Evolutionary conservation across 2,888 invertebrate species (phyloP).

Genomic region (Phengaris arion): DNA sequence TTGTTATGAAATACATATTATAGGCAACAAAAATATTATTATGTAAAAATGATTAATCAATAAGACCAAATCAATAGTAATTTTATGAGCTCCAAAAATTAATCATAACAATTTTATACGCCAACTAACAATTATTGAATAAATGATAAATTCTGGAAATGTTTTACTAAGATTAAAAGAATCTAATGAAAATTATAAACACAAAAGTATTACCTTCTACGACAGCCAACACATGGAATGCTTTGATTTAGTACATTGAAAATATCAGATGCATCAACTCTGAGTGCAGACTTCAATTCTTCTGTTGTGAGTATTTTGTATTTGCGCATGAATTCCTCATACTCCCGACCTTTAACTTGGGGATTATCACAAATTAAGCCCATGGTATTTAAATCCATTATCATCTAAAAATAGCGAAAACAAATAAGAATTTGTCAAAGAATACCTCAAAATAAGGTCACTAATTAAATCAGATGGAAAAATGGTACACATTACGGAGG

Average conservation of each 20-base stretch:
- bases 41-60: too few relatives aligned
- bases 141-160: not conserved
- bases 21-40: too few relatives aligned
- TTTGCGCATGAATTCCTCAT: conserved; percentile 92
- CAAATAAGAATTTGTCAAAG: conserved; percentile 58
- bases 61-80: too few relatives aligned
- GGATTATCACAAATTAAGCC: conserved; percentile 91
- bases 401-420: conserved; percentile 83
- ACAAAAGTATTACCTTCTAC: conserved; percentile 84
- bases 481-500: not conserved
- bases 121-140: not conserved
- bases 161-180: not conserved
- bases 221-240: conserved; percentile 96
- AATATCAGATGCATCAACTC: conserved; percentile 90
- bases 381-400: conserved; percentile 93
- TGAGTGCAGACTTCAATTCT: conserved; percentile 88
- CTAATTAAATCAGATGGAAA: conserved; percentile 35
- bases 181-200: not conserved
- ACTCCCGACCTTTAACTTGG: conserved; percentile 87
- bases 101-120: conserved; percentile 9
- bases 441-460: conserved; percentile 71
- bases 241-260: conserved; percentile 92
- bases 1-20: too few relatives aligned
- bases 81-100: conserved; percentile 29
- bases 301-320: conserved; percentile 86